Base-by-base conservation (phyloP, 2,888 invertebrate genomes). In the Sclerodermus sp. region DNA sequence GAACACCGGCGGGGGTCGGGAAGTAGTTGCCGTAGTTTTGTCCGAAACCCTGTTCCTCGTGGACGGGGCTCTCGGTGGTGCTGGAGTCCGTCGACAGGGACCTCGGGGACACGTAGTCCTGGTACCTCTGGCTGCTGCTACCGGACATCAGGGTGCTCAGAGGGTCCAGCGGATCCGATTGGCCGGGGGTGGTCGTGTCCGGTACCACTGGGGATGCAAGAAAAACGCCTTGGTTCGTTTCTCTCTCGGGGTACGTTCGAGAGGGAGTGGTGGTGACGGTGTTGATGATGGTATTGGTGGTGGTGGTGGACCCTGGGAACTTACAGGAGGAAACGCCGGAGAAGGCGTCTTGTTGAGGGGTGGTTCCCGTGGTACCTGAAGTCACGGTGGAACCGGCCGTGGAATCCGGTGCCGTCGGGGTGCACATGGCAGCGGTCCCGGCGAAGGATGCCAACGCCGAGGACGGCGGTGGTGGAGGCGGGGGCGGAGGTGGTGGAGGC, bases 11-110 rank as follows among this genome's bases (percentile, higher is more conserved):
- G 10, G 82, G 78, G 77, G 85, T 83, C 58, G 85, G 79, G 16
- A 87, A 82, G 5, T 85, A 84, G 69, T 87, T 87, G 73, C 87
- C 86, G 23, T 85, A 79, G 62, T 82, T 84, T 71, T 85, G 84
- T 1, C 78, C 76, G 53, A 78, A 74, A 58, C 71, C 62, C 68
- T 90, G 90, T 68, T 90, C 90, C 70, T 90, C 90, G 79, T 91
- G 90, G 13, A 90, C 90, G 1, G 90, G 90, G 32, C 90, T 90
- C 71, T 91, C 90, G 2, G 90, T 90, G 55, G 90, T 88, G 31
- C 90, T 91, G 34, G 90, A 91, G 71, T 89, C 87, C 74, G 91
- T 91, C 63, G 90, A 90, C 23, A 91, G 79, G 12, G 91, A 91
- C 37, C 91, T 81, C 0, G 91, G 90, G 0, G 77, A 77, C 3